phyloP scores from a whole-genome alignment of 2,888 invertebrate genomes.

The Drosophila suboccidentalis region DNA sequence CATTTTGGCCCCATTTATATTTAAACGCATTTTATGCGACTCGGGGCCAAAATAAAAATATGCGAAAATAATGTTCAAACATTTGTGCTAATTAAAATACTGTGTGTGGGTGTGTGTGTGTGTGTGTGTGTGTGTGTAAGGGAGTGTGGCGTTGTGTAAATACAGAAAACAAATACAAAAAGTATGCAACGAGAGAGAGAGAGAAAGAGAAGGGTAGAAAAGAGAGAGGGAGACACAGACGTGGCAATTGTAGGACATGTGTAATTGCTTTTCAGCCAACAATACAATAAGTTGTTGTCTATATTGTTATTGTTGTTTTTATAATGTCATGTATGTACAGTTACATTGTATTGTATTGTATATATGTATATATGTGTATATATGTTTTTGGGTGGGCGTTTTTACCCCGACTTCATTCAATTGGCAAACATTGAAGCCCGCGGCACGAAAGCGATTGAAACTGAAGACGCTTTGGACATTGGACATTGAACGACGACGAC shows the following conservation, averaged over 20 bases:
- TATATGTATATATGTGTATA: not conserved
- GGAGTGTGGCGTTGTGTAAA: conserved; percentile 15
- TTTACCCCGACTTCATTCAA: conserved; percentile 49
- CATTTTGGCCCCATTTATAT: conserved; percentile 46
- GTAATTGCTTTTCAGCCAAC: conserved; percentile 71
- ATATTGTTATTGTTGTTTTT: conserved; percentile 13
- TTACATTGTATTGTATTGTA: conserved; percentile 35
- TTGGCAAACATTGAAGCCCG: conserved; percentile 64
- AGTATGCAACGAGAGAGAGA: conserved; percentile 11
- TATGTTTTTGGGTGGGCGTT: conserved; percentile 52
- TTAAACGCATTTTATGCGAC: conserved; percentile 51
- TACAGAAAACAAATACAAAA: conserved; percentile 46
- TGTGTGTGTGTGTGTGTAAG: conserved; percentile 17
- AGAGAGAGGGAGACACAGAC: conserved; percentile 1
- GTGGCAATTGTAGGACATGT: conserved; percentile 62
- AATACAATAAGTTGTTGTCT: conserved; percentile 36
- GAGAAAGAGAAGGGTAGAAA: not conserved
- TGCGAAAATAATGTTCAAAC: conserved; percentile 76
- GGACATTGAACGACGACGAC: conserved; percentile 14
- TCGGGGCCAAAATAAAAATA: conserved; percentile 62
- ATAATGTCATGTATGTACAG: conserved; percentile 38
- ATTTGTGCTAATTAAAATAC: conserved; percentile 76
- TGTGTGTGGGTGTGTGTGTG: conserved; percentile 20
- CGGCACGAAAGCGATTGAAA: conserved; percentile 65
- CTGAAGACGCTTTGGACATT: conserved; percentile 70